Evolutionary conservation across 2,888 invertebrate genomes (phyloP), one percentile per base, ranked within the genome.

Genomic region (Cyclophora punctaria): DNA sequence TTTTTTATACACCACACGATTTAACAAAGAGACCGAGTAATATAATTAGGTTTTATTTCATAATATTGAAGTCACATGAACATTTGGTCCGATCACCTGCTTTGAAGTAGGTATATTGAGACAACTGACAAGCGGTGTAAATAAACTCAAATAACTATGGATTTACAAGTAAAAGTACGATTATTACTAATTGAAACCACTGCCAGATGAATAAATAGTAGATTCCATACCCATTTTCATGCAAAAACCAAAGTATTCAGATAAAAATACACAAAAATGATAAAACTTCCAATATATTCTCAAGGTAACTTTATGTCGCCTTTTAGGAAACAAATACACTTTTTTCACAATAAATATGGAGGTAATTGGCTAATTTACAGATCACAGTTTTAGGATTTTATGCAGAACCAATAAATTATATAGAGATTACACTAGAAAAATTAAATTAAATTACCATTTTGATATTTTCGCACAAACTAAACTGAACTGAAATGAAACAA

Each of bases 361-460:
- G 41, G 49, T 20, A 2, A 47, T 3, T 20, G 5, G 1, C 40
- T 55, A 56, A 62, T 71, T 73, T 62, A 59, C 5, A 6, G 37
- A 49, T 41, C 48, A 40, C 35, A 41, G 35, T 58, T 45, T 34
- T 35, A n/a, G 7, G 7, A 7, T 20, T 4, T n/a, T 4, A 5
- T 6, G 41, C 41, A 42, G 20, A 48, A 53, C 44, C 2, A 2
- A 7, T 0, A 5, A 51, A 67, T 53, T 47, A 20, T 41, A n/a
- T 0, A 41, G 46, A 50, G 86, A 86, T 86, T 80, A 60, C 33
- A 44, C 2, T 3, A 60, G 56, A 73, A 78, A 73, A 59, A 59
- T 47, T 0, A 58, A 80, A 80, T 84, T 76, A 7, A 75, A 58
- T 84, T 86, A 86, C 86, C 86, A 86, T 86, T 80, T 83, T 83